Evolutionary conservation across 2,888 invertebrate genomes (phyloP).

Genomic region (Thymelicus acteon): DNA sequence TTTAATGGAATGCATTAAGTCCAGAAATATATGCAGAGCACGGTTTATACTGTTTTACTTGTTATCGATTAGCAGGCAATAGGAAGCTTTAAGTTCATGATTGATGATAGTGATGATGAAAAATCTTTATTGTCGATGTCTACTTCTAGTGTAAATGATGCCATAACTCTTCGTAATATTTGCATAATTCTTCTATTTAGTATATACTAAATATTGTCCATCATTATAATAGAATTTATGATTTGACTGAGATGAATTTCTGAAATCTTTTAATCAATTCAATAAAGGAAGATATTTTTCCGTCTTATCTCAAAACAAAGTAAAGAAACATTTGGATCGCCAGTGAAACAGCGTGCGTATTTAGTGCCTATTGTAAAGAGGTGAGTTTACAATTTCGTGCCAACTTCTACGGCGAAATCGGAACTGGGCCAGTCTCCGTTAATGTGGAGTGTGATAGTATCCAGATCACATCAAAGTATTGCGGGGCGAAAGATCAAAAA

Average conservation of each 20-base stretch:
- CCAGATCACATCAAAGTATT: slow-evolving; percentile 80
- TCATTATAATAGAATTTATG: too few species aligned
- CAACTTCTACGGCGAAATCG: slow-evolving; percentile 76
- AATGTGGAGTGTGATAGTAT: slow-evolving; percentile 74
- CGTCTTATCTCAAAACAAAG: neutral
- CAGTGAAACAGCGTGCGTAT: slow-evolving; percentile 52
- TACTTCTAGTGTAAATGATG: too few species aligned
- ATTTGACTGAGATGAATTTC: too few species aligned
- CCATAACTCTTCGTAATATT: too few species aligned
- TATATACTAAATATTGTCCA: too few species aligned
- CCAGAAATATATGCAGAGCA: neutral
- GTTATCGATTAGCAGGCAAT: neutral
- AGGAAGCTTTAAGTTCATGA: too few species aligned
- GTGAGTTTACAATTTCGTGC: slow-evolving; percentile 83
- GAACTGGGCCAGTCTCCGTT: slow-evolving; percentile 80
- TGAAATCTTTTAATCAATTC: too few species aligned
- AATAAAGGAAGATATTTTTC: neutral
- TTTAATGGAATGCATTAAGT: slow-evolving; percentile 1
- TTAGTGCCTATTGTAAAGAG: slow-evolving; percentile 76
- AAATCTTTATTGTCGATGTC: too few species aligned
- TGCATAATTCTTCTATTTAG: too few species aligned
- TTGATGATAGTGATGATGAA: too few species aligned
- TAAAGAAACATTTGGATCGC: slow-evolving; percentile 14
- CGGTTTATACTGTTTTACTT: neutral
- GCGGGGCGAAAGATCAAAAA: slow-evolving; percentile 55